These are phyloP conservation scores for Chrysocyon brachyurus DNA, from an alignment of 2,797 vertebrate genomes.

Conservation along the genomic window DNA sequence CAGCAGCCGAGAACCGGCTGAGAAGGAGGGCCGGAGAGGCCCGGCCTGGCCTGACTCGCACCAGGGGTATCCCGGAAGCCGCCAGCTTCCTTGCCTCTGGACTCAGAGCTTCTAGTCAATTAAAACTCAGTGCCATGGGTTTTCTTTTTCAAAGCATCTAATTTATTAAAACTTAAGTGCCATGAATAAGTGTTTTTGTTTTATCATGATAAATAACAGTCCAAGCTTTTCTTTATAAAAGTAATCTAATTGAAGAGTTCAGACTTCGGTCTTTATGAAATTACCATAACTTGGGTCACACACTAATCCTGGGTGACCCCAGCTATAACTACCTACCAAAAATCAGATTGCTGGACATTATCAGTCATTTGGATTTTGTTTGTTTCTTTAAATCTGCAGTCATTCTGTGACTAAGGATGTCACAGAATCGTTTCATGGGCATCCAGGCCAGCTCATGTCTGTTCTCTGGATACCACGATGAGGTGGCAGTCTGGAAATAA, in stretches of 20 bases:
- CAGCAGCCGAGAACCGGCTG: background rate
- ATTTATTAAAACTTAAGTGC: background rate
- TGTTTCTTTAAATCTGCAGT: background rate
- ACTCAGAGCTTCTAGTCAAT: background rate
- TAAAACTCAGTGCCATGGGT: background rate
- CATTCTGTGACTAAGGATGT: background rate
- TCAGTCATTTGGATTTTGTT: background rate
- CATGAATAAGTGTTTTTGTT: background rate
- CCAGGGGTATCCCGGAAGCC: background rate
- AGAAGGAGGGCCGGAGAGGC: background rate
- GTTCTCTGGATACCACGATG: background rate
- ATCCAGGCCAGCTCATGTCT: background rate
- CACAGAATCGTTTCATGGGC: background rate
- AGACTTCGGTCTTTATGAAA: slow-evolving; percentile 10
- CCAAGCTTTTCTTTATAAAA: background rate
- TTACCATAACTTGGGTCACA: background rate
- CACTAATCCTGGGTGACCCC: background rate
- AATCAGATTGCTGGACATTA: background rate
- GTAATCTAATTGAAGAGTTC: background rate
- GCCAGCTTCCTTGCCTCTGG: background rate
- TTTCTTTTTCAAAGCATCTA: background rate
- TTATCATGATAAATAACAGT: slow-evolving; percentile 23
- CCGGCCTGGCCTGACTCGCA: rapidly evolving
- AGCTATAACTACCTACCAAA: background rate
- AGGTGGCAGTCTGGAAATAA: background rate